Evolutionary conservation across 2,888 invertebrate species (phyloP).

Genomic region (Caenorhabditis japonica): DNA sequence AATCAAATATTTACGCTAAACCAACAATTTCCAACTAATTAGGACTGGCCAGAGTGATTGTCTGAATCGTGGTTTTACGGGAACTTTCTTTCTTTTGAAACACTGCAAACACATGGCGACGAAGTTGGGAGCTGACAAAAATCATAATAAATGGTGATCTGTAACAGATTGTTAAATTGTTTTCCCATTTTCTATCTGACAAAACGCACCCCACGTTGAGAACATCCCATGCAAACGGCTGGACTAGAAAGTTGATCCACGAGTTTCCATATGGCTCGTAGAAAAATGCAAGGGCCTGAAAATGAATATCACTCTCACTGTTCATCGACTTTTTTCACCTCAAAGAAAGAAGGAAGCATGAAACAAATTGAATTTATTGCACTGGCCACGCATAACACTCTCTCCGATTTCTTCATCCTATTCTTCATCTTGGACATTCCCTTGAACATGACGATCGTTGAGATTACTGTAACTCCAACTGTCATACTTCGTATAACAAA

Average conservation of each 20-base stretch:
- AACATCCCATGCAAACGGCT: constrained; percentile 44
- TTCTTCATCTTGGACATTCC: constrained; percentile 38
- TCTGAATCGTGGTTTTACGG: too few relatives aligned
- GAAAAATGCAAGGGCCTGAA: constrained; percentile 22
- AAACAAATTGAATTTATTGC: constrained; percentile 26
- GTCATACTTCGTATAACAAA: constrained; percentile 12
- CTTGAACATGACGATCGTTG: constrained; percentile 30
- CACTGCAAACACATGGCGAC: constrained; percentile 10
- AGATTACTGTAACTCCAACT: constrained; percentile 19
- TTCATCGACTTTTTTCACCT: too few relatives aligned
- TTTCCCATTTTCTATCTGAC: too few relatives aligned
- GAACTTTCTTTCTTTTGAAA: too few relatives aligned
- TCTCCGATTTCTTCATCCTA: constrained; percentile 27
- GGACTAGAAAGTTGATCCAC: constrained; percentile 16
- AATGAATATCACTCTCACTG: too few relatives aligned
- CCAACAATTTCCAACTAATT: too few relatives aligned
- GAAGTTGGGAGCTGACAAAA: constrained; percentile 22
- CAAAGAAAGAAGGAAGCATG: constrained; percentile 29
- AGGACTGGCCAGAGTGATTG: too few relatives aligned
- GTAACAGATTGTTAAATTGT: too few relatives aligned
- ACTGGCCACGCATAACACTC: constrained; percentile 31
- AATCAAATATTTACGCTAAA: too few relatives aligned
- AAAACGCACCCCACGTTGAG: constrained; percentile 32
- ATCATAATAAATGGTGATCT: constrained; percentile 34
- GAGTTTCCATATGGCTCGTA: constrained; percentile 9